Evolutionary conservation across 2,113 vertebrate genomes (phyloP).

Genomic region (Chroicocephalus ridibundus): DNA sequence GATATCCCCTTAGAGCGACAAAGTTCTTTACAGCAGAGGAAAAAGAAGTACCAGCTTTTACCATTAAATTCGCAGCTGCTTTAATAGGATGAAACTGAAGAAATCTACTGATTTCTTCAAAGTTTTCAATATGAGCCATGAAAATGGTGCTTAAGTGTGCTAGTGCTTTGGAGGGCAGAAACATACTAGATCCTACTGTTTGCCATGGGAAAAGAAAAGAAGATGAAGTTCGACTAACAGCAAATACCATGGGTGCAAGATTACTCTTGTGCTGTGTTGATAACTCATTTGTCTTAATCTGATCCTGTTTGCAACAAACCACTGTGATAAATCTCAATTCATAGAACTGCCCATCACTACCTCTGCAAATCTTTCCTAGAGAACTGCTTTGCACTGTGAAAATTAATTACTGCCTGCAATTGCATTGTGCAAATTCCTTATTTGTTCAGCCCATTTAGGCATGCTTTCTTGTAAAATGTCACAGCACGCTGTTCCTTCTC

Average conservation of each 20-base stretch:
- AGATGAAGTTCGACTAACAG: background rate
- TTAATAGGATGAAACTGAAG: background rate
- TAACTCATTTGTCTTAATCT: conserved; percentile 22
- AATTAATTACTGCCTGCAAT: conserved; percentile 33
- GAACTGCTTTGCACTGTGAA: background rate
- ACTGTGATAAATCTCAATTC: background rate
- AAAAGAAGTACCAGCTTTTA: background rate
- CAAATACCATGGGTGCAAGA: background rate
- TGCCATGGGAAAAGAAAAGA: background rate
- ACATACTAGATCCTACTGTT: background rate
- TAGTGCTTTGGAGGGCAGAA: background rate
- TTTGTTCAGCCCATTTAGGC: background rate
- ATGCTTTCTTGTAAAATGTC: conserved; percentile 10
- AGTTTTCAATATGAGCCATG: background rate
- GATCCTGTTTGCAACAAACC: background rate
- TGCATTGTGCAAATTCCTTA: conserved; percentile 20
- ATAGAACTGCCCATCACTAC: background rate
- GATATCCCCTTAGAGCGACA: background rate
- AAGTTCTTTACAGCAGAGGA: background rate
- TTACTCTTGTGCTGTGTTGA: background rate
- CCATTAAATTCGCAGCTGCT: background rate
- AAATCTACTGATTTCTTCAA: background rate
- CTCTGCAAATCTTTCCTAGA: background rate
- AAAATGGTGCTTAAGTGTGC: background rate
- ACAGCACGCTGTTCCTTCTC: conserved; percentile 25